Evolutionary conservation across 2,888 invertebrate species (phyloP).

Genomic region (Cosmia pyralina): DNA sequence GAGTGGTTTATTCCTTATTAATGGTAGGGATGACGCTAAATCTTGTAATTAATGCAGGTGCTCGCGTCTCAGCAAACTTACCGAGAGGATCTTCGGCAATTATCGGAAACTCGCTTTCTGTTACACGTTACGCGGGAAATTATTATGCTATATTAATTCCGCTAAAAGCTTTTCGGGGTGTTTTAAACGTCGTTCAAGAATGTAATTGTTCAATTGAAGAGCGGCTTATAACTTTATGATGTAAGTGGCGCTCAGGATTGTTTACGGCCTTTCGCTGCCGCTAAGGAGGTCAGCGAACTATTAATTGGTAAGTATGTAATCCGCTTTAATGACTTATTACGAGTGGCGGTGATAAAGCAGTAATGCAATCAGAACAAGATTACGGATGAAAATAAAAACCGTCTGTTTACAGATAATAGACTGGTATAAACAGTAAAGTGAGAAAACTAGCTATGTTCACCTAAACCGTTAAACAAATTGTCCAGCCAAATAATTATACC

Average conservation of each 20-base stretch:
- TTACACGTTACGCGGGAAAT: conserved; percentile 79
- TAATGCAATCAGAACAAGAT: conserved; percentile 45
- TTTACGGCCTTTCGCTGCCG: conserved; percentile 67
- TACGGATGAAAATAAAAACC: conserved; percentile 18
- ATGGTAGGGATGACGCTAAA: conserved; percentile 86
- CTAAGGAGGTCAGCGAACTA: conserved; percentile 65
- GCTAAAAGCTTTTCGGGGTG: conserved; percentile 78
- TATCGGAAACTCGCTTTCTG: conserved; percentile 83
- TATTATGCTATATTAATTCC: conserved; percentile 81
- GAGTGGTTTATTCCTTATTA: conserved; percentile 85
- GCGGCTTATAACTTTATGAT: conserved; percentile 71
- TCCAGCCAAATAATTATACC: not conserved
- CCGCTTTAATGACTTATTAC: conserved; percentile 53
- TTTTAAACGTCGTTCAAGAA: conserved; percentile 75
- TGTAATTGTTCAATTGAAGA: conserved; percentile 76
- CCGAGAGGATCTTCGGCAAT: conserved; percentile 80
- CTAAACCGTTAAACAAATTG: not conserved
- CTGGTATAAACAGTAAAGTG: not conserved
- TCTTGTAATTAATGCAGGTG: conserved; percentile 89
- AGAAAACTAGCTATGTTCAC: not conserved
- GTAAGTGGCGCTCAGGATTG: conserved; percentile 66
- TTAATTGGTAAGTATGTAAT: conserved; percentile 60
- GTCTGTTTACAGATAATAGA: not conserved
- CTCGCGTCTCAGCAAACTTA: conserved; percentile 78
- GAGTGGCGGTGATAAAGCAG: conserved; percentile 39